Evolutionary conservation across 2,888 invertebrate genomes (phyloP).

Genomic region (Griposia aprilina): DNA sequence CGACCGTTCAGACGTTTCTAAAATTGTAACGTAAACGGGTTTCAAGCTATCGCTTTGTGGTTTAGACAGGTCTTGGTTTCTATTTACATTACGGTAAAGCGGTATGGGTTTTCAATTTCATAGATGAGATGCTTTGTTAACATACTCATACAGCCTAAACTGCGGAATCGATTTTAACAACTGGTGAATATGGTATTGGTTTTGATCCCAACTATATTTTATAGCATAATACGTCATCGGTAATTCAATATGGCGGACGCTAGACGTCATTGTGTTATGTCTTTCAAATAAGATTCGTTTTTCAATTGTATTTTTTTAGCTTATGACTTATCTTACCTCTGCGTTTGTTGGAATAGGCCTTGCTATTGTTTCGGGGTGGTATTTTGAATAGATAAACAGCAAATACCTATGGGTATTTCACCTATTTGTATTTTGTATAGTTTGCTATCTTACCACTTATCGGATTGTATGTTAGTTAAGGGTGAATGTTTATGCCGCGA

Average conservation of each 20-base stretch:
- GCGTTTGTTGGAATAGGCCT: not conserved
- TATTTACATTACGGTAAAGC: not conserved
- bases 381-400: slow-evolving; percentile 13
- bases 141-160: not conserved
- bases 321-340: not conserved
- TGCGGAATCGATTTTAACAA: not conserved
- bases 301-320: not conserved
- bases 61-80: slow-evolving; percentile 17
- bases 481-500: slow-evolving; percentile 12
- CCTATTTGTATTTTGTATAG: slow-evolving; percentile 24
- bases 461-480: slow-evolving; percentile 14
- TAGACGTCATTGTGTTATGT: not conserved
- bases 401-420: not conserved
- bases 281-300: not conserved
- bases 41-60: slow-evolving; percentile 22
- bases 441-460: slow-evolving; percentile 20
- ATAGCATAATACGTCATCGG: not conserved
- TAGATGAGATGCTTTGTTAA: not conserved
- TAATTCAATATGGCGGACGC: not conserved
- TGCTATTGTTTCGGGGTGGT: not conserved
- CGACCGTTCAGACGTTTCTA: slow-evolving; percentile 30
- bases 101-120: not conserved
- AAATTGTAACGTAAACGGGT: slow-evolving; percentile 29
- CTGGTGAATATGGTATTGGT: not conserved
- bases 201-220: not conserved